Evolutionary conservation across 2,888 invertebrate genomes (phyloP).

Genomic region (Cactoblastis cactorum): DNA sequence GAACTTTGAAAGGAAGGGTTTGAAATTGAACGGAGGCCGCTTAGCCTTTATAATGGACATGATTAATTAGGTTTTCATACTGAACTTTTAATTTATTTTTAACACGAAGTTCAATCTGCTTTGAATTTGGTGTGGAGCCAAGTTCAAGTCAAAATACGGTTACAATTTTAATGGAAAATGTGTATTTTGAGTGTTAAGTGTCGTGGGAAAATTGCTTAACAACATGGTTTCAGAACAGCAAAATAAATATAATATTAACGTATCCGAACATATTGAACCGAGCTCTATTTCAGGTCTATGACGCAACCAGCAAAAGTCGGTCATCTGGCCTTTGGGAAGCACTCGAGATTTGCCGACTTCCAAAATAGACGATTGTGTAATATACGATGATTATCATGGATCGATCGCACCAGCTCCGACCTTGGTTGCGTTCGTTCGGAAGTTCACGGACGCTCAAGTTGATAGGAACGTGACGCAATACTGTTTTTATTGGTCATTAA

Average conservation of each 20-base stretch:
- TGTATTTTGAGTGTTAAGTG: not conserved
- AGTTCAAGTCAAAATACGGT: too few relatives aligned
- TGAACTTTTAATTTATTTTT: not conserved
- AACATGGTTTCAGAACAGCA: not conserved
- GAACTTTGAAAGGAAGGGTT: constrained; percentile 23
- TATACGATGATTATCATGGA: constrained; percentile 50
- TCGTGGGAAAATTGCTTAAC: not conserved
- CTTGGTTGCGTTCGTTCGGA: constrained; percentile 67
- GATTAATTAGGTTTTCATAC: not conserved
- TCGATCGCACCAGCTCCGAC: constrained; percentile 55
- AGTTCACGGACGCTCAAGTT: constrained; percentile 65
- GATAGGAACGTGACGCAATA: constrained; percentile 31
- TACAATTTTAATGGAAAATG: too few relatives aligned
- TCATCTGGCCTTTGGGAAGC: constrained; percentile 54
- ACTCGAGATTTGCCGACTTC: constrained; percentile 45
- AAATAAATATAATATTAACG: constrained; percentile 9
- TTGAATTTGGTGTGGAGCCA: not conserved
- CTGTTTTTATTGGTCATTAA: constrained; percentile 37
- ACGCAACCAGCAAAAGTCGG: constrained; percentile 65
- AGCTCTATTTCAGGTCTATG: constrained; percentile 53
- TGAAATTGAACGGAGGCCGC: constrained; percentile 24
- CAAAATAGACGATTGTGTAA: constrained; percentile 56
- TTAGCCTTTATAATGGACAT: constrained; percentile 11
- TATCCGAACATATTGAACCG: constrained; percentile 12
- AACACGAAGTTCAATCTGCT: not conserved